Evolutionary conservation across 1,140 invertebrate species (phyloP), one percentile per base, ranked within the genome.

Genomic region (Leptinotarsa defecta): DNA sequence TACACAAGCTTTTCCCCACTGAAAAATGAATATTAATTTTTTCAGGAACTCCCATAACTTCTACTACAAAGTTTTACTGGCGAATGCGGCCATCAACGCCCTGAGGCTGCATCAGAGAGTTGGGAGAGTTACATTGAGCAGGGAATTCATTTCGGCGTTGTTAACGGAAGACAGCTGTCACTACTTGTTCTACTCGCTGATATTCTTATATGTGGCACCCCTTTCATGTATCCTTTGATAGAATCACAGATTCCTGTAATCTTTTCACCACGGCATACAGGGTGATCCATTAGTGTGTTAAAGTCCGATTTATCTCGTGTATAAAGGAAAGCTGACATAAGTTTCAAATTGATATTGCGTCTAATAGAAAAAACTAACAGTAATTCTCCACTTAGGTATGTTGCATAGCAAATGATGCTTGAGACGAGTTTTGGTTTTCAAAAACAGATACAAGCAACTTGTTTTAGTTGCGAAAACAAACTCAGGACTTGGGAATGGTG

Each of bases 111-210:
- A 99, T 86, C 97, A 99, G 86, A 90, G 97, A 75, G 86, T 99
- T 68, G 95, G 95, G 20, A 86, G 89, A 68, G 93, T 98, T 75
- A 90, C 92, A 69, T 88, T 98, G 48, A 94, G 89, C 70, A 87
- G 93, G 76, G 92, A 95, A 84, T 98, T 97, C 85, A 86, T 98
- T 48, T 88, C 89, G 13, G 86, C 88, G 8, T 85, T 99, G 73
- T 88, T 98, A 76, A 81, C 92, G 62, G 98, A 99, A 86, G 98
- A 99, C 87, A 97, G 96, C 74, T 96, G 94, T 79, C 98, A 99
- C 86, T 99, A 99, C 85, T 88, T 99, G 71, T 91, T 98, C 85
- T 99, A 94, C 86, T 95, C 95, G 13, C 86, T 98, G 67, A 96
- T 98, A 81, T 99, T 99, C 85, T 89, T 98, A 77, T 96, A 94